A percentile compares a stretch with the other conserved stretches of the same genome.
Conservation (phyloP, 2,113 vertebrate species). For the Microcebus jonahi region DNA sequence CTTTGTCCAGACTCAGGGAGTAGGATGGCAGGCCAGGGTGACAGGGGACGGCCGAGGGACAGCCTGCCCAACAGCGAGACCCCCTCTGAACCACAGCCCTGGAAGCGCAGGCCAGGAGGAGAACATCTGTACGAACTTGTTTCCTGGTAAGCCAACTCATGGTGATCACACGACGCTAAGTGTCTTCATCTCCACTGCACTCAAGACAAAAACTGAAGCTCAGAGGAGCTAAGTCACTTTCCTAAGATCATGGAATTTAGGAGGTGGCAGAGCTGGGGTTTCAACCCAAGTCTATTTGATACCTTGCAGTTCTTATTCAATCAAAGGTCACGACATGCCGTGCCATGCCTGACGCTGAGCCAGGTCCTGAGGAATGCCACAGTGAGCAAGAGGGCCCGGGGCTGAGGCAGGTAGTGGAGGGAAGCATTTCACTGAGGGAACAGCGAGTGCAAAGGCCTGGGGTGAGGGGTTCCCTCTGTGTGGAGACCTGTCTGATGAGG, state of each 20-base stretch:
- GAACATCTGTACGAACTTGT: rapidly evolving
- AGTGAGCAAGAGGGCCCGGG: not conserved
- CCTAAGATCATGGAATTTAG: not conserved
- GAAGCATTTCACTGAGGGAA: not conserved
- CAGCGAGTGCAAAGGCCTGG: not conserved
- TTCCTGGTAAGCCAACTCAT: not conserved
- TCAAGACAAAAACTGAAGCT: not conserved
- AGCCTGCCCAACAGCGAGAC: not conserved
- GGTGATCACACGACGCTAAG: not conserved
- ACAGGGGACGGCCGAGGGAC: not conserved
- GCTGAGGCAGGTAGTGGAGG: no score
- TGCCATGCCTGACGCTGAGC: not conserved
- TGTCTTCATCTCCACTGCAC: not conserved
- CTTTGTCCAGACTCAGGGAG: not conserved
- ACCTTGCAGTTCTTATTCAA: not conserved
- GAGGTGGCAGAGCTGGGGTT: not conserved
- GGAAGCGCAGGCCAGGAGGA: not conserved
- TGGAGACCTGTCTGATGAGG: not conserved
- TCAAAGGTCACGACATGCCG: not conserved
- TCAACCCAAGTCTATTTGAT: not conserved
- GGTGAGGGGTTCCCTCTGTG: not conserved
- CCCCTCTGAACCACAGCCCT: not conserved
- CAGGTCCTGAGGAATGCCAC: not conserved
- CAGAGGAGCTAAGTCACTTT: not conserved
- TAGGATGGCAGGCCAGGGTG: not conserved